phyloP scores from a whole-genome alignment of 1,140 invertebrate genomes.

The Caenorhabditis inopinata region DNA sequence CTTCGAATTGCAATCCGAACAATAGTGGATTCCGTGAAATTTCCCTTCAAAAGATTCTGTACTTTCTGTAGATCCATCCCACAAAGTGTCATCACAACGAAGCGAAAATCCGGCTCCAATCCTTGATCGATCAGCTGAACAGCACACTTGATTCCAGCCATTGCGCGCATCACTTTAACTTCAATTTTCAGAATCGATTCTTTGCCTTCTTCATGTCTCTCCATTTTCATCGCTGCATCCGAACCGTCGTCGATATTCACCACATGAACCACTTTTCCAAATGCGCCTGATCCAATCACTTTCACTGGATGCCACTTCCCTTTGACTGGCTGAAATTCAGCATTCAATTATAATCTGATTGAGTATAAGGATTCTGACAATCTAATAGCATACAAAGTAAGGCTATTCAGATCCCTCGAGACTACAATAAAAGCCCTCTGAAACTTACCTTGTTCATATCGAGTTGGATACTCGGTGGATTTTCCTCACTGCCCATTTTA shows the following conservation, averaged over 20 bases:
- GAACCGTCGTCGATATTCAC: background rate
- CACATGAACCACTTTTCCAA: background rate
- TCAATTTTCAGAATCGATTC: background rate
- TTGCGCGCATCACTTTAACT: background rate
- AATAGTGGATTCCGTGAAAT: background rate
- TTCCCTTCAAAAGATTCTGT: background rate
- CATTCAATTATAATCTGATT: no score
- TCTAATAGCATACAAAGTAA: no score
- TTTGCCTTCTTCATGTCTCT: background rate
- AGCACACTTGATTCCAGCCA: background rate
- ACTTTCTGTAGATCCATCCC: constrained; percentile 20
- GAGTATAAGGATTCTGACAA: no score
- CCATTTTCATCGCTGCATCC: background rate
- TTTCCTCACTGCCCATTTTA: no score
- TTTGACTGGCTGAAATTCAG: background rate
- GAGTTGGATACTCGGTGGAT: no score
- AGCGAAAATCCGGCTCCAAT: background rate
- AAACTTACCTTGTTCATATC: no score
- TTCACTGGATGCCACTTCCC: background rate
- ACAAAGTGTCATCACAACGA: background rate
- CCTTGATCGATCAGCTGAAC: background rate
- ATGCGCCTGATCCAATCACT: background rate
- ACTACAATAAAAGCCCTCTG: no score
- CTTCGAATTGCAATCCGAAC: constrained; percentile 8
- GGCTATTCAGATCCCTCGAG: no score